phyloP scores from a whole-genome alignment of 2,113 vertebrate species.

The Rousettus leschenaultii region DNA sequence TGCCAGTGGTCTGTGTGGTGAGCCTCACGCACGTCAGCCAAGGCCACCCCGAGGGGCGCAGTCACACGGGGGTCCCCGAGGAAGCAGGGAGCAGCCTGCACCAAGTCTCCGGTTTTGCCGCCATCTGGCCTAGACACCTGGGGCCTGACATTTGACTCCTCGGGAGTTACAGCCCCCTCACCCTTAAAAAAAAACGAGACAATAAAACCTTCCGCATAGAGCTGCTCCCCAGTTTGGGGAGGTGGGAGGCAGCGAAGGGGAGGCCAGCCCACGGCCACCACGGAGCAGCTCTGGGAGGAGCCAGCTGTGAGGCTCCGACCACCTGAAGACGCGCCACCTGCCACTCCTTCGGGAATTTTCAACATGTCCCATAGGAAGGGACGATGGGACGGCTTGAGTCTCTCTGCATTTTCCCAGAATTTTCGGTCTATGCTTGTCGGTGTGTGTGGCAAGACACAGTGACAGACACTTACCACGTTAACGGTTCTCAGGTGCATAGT shows the following conservation, averaged over 20 bases:
- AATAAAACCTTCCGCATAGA: not conserved
- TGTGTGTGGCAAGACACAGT: not conserved
- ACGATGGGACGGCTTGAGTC: not conserved
- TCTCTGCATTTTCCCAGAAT: not conserved
- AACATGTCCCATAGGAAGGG: accelerated
- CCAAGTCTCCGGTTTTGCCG: not conserved
- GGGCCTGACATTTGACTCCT: not conserved
- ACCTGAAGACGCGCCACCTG: not conserved
- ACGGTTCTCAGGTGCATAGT: not conserved
- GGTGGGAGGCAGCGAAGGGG: not conserved
- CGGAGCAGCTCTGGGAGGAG: not conserved
- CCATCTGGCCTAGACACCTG: not conserved
- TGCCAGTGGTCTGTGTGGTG: not conserved
- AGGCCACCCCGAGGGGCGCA: not conserved
- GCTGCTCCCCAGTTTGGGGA: not conserved
- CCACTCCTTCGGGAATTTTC: accelerated
- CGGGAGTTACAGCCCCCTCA: not conserved
- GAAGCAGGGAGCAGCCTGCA: not conserved
- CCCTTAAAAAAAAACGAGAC: not conserved
- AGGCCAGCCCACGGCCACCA: not conserved
- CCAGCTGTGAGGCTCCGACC: not conserved
- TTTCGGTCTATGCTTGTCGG: not conserved
- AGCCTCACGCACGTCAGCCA: accelerated
- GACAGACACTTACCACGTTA: not conserved
- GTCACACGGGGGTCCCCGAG: no score